Percentiles rank a stretch among this genome's conserved stretches.
Conservation (phyloP, 2,113 vertebrate genomes). For the Oxyura jamaicensis region DNA sequence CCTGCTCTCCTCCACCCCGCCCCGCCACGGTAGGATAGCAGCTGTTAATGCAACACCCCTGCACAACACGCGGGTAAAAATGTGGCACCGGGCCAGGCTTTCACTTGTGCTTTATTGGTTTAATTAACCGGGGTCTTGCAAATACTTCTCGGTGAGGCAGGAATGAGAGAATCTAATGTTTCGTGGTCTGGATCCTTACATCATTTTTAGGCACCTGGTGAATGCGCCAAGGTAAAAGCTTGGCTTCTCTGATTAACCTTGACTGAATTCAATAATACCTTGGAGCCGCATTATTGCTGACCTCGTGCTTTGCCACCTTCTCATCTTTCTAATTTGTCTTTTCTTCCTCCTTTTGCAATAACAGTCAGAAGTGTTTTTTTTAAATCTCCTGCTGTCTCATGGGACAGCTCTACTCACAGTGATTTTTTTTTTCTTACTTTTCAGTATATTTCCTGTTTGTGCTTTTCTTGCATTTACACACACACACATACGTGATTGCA, state of each 20-base stretch:
- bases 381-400: not conserved
- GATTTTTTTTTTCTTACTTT: not conserved
- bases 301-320: slow-evolving; percentile 36
- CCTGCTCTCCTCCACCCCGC: accelerated
- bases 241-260: slow-evolving; percentile 45
- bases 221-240: slow-evolving; percentile 13
- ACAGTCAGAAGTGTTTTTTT: not conserved
- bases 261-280: slow-evolving; percentile 21
- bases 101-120: slow-evolving; percentile 72
- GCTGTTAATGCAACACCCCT: not conserved
- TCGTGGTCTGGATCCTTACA: slow-evolving; percentile 2
- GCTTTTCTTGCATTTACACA: not conserved
- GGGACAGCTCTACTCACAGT: not conserved
- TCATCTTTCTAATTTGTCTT: slow-evolving; percentile 55
- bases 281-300: slow-evolving; percentile 25
- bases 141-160: slow-evolving; percentile 26
- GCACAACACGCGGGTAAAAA: not conserved
- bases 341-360: slow-evolving; percentile 26
- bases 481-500: not conserved
- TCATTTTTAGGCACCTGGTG: slow-evolving; percentile 20
- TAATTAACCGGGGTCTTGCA: slow-evolving; percentile 61
- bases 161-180: slow-evolving; percentile 24
- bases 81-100: slow-evolving; percentile 24
- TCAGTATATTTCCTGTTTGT: not conserved
- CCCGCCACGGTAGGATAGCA: not conserved